phyloP scores from a whole-genome alignment of 2,113 vertebrate genomes.

The Beaufortia kweichowensis region DNA sequence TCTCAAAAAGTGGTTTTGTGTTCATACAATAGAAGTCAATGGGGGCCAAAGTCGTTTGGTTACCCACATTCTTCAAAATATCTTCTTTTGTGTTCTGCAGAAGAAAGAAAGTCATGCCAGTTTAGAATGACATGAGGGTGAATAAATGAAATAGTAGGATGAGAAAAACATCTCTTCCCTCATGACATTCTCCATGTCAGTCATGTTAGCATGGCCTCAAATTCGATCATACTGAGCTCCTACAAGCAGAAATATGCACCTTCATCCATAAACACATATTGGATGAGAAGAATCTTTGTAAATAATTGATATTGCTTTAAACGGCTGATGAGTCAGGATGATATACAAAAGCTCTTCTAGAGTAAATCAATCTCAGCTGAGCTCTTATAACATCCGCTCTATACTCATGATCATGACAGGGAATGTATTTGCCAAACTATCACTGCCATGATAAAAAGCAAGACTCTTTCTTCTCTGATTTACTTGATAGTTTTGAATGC shows the following conservation, averaged over 20 bases:
- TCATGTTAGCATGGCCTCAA: background rate
- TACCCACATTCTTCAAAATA: too few species aligned
- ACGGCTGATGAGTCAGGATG: background rate
- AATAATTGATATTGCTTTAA: background rate
- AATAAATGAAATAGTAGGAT: too few species aligned
- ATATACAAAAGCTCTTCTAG: background rate
- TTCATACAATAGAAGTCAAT: too few species aligned
- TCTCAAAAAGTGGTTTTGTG: too few species aligned
- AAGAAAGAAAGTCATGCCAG: too few species aligned
- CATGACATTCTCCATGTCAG: too few species aligned
- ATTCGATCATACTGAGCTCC: too few species aligned
- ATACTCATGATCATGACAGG: background rate
- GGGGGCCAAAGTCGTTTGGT: too few species aligned
- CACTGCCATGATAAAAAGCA: background rate
- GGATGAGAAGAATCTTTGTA: background rate
- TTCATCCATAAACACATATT: background rate
- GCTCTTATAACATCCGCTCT: background rate
- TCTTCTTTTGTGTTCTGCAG: too few species aligned
- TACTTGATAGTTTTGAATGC: background rate
- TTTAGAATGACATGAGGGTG: too few species aligned
- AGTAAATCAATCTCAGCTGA: slow-evolving; percentile 40
- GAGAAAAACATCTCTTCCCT: too few species aligned
- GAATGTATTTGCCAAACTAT: slow-evolving; percentile 6
- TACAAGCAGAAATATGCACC: background rate
- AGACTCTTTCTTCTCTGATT: background rate